Conservation (phyloP, 2,113 vertebrate species). For the Agapornis roseicollis region DNA sequence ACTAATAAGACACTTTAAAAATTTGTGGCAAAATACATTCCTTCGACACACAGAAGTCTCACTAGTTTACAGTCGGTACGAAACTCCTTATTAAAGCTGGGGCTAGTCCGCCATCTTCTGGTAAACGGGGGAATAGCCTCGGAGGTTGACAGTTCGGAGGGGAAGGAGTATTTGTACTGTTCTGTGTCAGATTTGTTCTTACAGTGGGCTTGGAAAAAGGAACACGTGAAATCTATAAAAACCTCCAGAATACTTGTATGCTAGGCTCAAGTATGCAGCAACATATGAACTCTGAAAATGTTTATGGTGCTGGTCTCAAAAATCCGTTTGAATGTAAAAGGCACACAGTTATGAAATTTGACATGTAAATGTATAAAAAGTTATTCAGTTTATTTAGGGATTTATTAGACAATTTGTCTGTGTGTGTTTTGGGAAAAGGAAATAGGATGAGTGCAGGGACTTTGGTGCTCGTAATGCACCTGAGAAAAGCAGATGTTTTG, state of each 20-base stretch:
- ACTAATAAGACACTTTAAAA: not conserved
- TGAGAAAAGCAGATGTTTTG: not conserved
- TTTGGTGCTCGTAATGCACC: not conserved
- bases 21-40: accelerated
- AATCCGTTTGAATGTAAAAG: not conserved
- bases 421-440: not conserved
- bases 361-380: not conserved
- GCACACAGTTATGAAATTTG: not conserved
- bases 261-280: not conserved
- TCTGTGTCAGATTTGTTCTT: not conserved
- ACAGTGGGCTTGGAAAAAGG: not conserved
- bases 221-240: not conserved
- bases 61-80: accelerated
- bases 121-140: not conserved
- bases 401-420: not conserved
- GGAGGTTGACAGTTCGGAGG: accelerated
- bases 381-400: not conserved
- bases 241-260: not conserved
- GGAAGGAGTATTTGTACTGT: accelerated
- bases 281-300: not conserved
- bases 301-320: not conserved
- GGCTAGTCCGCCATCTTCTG: constrained; percentile 5
- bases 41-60: accelerated
- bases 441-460: not conserved
- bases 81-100: accelerated